Evolutionary conservation across 1,140 invertebrate genomes (phyloP).

Genomic region (Atta colombica): DNA sequence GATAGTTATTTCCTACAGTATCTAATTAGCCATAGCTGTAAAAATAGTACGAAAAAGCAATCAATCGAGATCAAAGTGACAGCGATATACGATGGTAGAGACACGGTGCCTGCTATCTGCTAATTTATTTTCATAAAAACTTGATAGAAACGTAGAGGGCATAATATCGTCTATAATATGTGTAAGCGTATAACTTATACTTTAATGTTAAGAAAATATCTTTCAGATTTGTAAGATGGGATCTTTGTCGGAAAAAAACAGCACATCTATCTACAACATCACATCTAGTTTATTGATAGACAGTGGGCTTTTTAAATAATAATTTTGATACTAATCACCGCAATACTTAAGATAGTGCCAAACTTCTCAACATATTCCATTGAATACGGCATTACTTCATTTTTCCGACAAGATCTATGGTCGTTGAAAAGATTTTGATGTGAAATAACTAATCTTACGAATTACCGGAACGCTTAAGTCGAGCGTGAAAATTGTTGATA

Average conservation of each 20-base stretch:
- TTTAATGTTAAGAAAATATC: constrained; percentile 52
- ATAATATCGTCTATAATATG: constrained; percentile 66
- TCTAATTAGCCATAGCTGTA: too few species aligned
- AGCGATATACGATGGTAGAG: constrained; percentile 49
- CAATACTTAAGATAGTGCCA: constrained; percentile 44
- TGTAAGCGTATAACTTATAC: constrained; percentile 68
- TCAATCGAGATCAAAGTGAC: constrained; percentile 39
- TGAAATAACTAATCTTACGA: constrained; percentile 6
- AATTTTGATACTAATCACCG: neutral
- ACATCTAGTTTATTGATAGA: neutral
- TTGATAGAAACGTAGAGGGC: constrained; percentile 42
- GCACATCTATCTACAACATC: neutral
- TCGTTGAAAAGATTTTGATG: neutral
- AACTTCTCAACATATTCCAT: constrained; percentile 24
- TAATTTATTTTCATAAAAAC: constrained; percentile 79
- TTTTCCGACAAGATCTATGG: constrained; percentile 44
- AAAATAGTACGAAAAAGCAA: neutral
- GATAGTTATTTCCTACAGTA: neutral
- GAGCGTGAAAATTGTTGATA: neutral
- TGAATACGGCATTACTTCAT: neutral
- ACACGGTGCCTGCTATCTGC: constrained; percentile 71
- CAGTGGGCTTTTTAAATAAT: neutral
- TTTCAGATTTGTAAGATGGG: constrained; percentile 20
- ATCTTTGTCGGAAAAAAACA: constrained; percentile 34
- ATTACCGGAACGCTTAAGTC: constrained; percentile 5